phyloP scores from a whole-genome alignment of 2,797 vertebrate species.

The Neopelma chrysocephalum region DNA sequence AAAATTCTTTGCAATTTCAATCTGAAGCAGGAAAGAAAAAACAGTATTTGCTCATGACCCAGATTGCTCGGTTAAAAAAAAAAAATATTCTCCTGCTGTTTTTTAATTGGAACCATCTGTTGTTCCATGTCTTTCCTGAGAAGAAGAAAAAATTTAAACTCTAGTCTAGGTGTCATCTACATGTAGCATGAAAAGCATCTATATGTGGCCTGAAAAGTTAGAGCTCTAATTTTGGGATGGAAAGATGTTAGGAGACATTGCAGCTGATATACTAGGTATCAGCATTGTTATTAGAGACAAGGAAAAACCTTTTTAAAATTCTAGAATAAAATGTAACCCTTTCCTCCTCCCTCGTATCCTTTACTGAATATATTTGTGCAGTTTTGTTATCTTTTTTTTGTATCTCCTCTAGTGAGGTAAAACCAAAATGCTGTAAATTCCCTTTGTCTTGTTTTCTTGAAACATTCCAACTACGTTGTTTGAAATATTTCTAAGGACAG shows the following conservation, averaged over 20 bases:
- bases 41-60: neutral
- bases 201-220: neutral
- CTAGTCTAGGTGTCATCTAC: neutral
- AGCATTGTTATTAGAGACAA: neutral
- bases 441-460: neutral
- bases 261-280: neutral
- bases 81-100: neutral
- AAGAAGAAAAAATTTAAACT: slow-evolving; percentile 17
- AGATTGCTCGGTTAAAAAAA: neutral
- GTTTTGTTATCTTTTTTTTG: neutral
- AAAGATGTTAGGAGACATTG: neutral
- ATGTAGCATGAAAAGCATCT: neutral
- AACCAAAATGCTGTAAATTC: neutral
- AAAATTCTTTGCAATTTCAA: slow-evolving; percentile 14
- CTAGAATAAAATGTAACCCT: neutral
- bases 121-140: neutral
- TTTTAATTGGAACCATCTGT: slow-evolving; percentile 65
- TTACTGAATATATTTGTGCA: neutral
- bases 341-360: neutral
- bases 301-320: neutral
- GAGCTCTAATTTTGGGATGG: neutral
- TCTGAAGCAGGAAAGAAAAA: neutral
- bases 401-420: neutral
- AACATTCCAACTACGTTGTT: neutral
- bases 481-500: neutral